These are phyloP conservation scores for Sebastolobus altivelis DNA, from an alignment of 2,797 vertebrate genomes.

Conservation along the genomic window DNA sequence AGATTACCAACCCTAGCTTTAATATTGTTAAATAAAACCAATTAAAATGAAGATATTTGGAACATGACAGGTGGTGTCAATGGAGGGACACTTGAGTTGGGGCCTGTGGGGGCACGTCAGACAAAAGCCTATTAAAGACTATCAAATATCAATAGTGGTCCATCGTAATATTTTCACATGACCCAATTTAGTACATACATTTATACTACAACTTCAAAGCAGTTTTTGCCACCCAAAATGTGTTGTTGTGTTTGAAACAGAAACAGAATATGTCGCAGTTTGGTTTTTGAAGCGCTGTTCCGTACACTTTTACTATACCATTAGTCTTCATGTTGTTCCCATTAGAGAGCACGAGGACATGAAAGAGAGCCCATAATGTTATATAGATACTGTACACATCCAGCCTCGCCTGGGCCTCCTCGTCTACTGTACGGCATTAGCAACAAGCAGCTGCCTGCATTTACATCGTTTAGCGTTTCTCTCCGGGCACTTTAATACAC, in stretches of 20 bases:
- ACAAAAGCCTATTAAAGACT: not conserved
- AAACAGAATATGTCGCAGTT: conserved; percentile 30
- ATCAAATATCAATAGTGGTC: not conserved
- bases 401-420: conserved; percentile 73
- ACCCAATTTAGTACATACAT: not conserved
- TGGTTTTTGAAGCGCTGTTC: conserved; percentile 76
- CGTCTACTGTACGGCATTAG: conserved; percentile 85
- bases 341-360: conserved; percentile 93
- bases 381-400: conserved; percentile 84
- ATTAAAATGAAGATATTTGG: not conserved
- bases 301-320: conserved; percentile 89
- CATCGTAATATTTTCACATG: not conserved
- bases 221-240: conserved; percentile 2
- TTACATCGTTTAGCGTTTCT: conserved; percentile 88
- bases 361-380: conserved; percentile 92
- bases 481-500: conserved; percentile 90
- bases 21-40: not conserved
- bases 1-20: not conserved
- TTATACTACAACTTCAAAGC: conserved; percentile 12
- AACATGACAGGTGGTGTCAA: not conserved
- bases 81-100: rapidly evolving
- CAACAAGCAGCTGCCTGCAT: conserved; percentile 94
- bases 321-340: conserved; percentile 93
- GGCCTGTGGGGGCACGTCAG: not conserved
- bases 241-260: conserved; percentile 29